Conservation (phyloP, 35 echinoderm and acorn worm genomes). For the Anneissia japonica region DNA sequence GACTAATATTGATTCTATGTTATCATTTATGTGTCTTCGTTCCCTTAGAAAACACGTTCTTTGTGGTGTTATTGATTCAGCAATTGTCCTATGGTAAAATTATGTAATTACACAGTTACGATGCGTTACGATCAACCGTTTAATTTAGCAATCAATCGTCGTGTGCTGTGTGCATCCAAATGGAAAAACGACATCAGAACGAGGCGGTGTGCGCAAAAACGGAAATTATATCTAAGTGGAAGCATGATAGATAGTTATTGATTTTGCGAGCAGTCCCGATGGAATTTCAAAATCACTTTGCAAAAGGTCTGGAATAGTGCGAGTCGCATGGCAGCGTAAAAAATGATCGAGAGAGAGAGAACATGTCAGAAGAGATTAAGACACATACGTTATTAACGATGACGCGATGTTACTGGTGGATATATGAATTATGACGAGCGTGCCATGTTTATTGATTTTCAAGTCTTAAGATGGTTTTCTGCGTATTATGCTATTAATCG, state of each 20-base stretch:
- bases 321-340: background rate
- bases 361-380: background rate
- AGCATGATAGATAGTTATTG: background rate
- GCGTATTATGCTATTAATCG: slow-evolving; percentile 1
- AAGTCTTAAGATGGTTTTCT: background rate
- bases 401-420: background rate
- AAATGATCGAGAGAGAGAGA: background rate
- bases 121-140: background rate
- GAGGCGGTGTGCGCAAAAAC: background rate
- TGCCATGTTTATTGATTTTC: background rate
- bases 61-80: background rate
- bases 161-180: background rate
- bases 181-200: background rate
- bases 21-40: background rate
- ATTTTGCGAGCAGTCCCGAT: background rate
- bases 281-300: background rate
- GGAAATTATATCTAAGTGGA: background rate
- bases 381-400: background rate
- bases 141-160: background rate
- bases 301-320: background rate
- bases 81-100: background rate
- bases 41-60: background rate
- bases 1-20: background rate
- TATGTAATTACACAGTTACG: background rate
- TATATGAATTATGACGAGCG: background rate